Percentiles rank a stretch among this genome's conserved stretches.
phyloP scores from a whole-genome alignment of 2,797 vertebrate genomes.

The Cyprinodon diabolis region DNA sequence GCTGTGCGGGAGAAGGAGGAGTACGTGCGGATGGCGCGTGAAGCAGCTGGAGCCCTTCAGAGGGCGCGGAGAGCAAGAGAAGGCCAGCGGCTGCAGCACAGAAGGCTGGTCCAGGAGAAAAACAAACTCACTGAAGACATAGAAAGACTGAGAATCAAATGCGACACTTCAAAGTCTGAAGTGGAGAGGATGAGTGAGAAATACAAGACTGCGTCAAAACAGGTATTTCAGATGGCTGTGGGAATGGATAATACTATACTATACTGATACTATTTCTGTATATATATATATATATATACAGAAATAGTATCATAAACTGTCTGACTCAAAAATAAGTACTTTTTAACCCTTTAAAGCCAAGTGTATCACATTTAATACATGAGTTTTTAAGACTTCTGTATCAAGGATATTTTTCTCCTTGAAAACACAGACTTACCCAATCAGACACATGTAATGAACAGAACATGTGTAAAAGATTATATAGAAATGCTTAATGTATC shows the following conservation, averaged over 20 bases:
- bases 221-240: conserved; percentile 83
- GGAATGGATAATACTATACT: conserved; percentile 81
- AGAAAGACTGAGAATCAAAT: conserved; percentile 86
- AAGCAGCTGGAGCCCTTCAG: conserved; percentile 77
- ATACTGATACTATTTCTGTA: too few species aligned
- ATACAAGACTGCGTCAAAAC: conserved; percentile 80
- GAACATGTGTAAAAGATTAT: too few species aligned
- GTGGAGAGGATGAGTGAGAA: conserved; percentile 85
- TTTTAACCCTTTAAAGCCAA: too few species aligned
- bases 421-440: too few species aligned
- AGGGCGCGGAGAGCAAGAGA: conserved; percentile 85
- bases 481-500: too few species aligned
- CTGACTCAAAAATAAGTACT: too few species aligned
- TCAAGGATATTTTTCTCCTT: too few species aligned
- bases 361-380: too few species aligned
- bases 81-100: conserved; percentile 86
- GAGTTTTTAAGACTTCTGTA: too few species aligned
- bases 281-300: too few species aligned
- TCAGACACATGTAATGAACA: too few species aligned
- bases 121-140: conserved; percentile 84
- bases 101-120: conserved; percentile 86
- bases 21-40: conserved; percentile 74
- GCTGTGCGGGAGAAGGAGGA: conserved; percentile 80
- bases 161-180: conserved; percentile 81
- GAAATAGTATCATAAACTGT: too few species aligned